Percentiles rank a stretch among this genome's conserved stretches.
Evolutionary conservation across 2,113 vertebrate species (phyloP).

Genomic region (Microtus richardsoni): DNA sequence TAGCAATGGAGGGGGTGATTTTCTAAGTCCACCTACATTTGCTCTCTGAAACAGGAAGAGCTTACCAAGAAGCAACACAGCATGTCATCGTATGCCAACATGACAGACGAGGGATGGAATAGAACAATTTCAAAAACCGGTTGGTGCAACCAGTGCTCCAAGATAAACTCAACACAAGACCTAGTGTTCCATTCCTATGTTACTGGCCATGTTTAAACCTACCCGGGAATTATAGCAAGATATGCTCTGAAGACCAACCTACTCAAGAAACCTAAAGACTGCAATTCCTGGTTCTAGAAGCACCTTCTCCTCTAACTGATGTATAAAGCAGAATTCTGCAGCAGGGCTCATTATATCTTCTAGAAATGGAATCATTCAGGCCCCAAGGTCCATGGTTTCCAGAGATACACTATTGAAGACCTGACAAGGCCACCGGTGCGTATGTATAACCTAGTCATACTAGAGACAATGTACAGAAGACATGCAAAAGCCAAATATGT

Average conservation of each 20-base stretch:
- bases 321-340: background rate
- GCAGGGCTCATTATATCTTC: background rate
- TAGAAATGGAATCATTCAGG: background rate
- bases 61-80: background rate
- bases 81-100: background rate
- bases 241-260: background rate
- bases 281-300: conserved; percentile 41
- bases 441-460: conserved; percentile 1
- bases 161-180: conserved; percentile 19
- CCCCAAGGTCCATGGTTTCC: background rate
- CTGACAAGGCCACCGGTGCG: background rate
- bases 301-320: conserved; percentile 2
- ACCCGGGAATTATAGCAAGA: conserved; percentile 7
- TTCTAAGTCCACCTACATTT: background rate
- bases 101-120: background rate
- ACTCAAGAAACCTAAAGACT: background rate
- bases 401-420: background rate
- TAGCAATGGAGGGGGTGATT: background rate
- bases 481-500: background rate
- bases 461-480: conserved; percentile 28
- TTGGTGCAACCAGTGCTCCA: conserved; percentile 20
- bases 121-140: conserved; percentile 39
- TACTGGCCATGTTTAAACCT: background rate
- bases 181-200: background rate
- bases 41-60: conserved; percentile 47